These are phyloP conservation scores for Zaprionus capensis DNA, from an alignment of 1,140 invertebrate genomes.

Conservation along the genomic window DNA sequence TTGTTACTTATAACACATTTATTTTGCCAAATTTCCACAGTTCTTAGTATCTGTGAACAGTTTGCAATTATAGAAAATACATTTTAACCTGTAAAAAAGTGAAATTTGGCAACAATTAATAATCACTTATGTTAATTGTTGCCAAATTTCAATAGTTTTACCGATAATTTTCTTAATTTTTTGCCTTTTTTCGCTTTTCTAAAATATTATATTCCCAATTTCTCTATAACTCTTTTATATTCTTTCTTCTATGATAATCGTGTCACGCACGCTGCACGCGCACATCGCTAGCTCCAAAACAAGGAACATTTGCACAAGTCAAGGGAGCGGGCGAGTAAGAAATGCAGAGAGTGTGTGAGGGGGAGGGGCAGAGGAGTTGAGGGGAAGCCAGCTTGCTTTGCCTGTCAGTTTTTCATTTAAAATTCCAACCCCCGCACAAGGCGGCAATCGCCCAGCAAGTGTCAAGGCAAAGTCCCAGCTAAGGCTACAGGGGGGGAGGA, in stretches of 20 bases:
- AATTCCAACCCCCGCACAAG: conserved; percentile 42
- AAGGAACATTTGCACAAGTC: background rate
- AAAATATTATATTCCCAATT: background rate
- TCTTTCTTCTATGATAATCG: background rate
- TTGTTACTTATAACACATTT: too few relatives aligned
- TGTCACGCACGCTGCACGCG: background rate
- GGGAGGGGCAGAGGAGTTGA: conserved; percentile 9
- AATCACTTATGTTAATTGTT: too few relatives aligned
- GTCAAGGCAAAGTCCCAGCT: conserved; percentile 51
- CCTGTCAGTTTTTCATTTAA: conserved; percentile 58
- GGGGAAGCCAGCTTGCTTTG: background rate
- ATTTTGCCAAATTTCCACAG: too few relatives aligned
- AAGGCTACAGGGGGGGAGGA: background rate
- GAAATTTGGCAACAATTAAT: background rate
- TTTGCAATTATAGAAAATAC: too few relatives aligned
- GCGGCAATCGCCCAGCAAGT: conserved; percentile 41
- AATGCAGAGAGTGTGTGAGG: background rate
- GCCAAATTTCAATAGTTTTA: background rate
- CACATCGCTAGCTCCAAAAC: background rate
- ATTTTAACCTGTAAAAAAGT: too few relatives aligned
- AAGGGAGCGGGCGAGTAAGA: background rate
- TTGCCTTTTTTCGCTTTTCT: background rate
- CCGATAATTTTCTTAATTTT: background rate
- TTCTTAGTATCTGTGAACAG: too few relatives aligned
- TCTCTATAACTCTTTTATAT: background rate